Base-by-base conservation (phyloP, 2,113 vertebrate genomes). In the Oreochromis niloticus region DNA sequence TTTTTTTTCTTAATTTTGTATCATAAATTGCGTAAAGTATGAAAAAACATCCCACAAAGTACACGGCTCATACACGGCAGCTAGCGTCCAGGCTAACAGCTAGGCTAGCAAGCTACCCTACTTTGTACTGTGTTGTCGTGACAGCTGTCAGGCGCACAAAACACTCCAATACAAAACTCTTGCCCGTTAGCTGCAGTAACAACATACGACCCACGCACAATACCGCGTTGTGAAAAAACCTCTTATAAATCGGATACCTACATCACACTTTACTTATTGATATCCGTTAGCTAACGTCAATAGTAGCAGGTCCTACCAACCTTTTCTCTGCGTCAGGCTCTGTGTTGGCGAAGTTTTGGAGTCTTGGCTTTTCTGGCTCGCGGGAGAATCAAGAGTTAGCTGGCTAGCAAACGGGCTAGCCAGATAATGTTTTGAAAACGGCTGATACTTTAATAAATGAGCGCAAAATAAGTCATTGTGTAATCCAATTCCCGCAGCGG, bases 81-180 rank as follows among this genome's bases (percentile, higher is more conserved):
- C 92, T 95, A 94, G 55, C 86, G 27, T 87, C 87, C 87, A 82
- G 55, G 91, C 89, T 95, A 95, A 79, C 48, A 57, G 92, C 94
- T 91, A 93, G 83, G 95, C 94, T 96, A 95, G 48, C 89, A 66
- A 32, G 93, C 93, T 93, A 92, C 68, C 50, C 88, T 86, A 96
- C 94, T 95, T 95, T 93, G 91, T 89, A 91, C 75, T 86, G 63
- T 94, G 93, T 93, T 95, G 95, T 93, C 91, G 94, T 96, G 95
- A 96, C 95, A 96, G 95, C 95, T 96, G 95, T 95, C 95, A 96
- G 92, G 91, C 91, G 93, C 93, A 92, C 94, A 88, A 93, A 94
- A 93, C 92, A 91, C 91, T 89, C 85, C 54, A 83, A 82, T 82
- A 88, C 85, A 88, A 92, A 95, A 93, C 88, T 93, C 94, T 82